phyloP scores from a whole-genome alignment of 2,797 vertebrate species.

The Peromyscus nudipes region DNA sequence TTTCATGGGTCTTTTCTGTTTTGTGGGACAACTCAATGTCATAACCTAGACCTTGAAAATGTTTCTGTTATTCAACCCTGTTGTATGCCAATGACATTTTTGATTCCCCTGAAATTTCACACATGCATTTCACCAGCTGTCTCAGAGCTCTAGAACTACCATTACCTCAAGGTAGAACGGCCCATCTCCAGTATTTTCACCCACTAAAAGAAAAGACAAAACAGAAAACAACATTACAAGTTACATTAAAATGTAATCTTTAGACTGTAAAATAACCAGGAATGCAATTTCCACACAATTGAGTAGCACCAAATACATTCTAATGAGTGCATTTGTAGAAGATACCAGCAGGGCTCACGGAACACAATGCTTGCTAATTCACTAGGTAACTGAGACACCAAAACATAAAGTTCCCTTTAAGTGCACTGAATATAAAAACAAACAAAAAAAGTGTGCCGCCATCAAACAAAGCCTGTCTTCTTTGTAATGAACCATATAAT shows the following conservation, averaged over 20 bases:
- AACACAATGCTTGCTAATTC: constrained; percentile 68
- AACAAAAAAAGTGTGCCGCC: constrained; percentile 51
- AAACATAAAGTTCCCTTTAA: constrained; percentile 62
- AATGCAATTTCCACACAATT: constrained; percentile 77
- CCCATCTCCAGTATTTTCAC: constrained; percentile 56
- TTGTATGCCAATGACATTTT: constrained; percentile 50
- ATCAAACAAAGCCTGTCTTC: constrained; percentile 62
- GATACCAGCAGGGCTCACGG: constrained; percentile 41
- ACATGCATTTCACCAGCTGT: constrained; percentile 71
- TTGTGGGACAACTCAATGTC: background rate
- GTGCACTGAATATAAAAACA: constrained; percentile 67
- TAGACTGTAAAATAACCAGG: constrained; percentile 76
- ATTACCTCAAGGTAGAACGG: constrained; percentile 58
- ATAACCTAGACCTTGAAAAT: constrained; percentile 42
- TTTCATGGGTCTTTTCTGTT: constrained; percentile 12
- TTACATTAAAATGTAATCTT: constrained; percentile 76
- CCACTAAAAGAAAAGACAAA: background rate
- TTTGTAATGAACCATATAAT: constrained; percentile 78
- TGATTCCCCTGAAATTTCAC: constrained; percentile 48
- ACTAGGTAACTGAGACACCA: constrained; percentile 71
- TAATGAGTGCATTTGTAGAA: constrained; percentile 75
- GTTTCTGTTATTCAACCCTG: background rate
- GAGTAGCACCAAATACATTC: constrained; percentile 74
- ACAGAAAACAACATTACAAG: constrained; percentile 62
- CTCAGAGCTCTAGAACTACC: constrained; percentile 62